These are phyloP conservation scores for Cerastoderma edule DNA, from an alignment of 2,888 invertebrate genomes.

Conservation along the genomic window DNA sequence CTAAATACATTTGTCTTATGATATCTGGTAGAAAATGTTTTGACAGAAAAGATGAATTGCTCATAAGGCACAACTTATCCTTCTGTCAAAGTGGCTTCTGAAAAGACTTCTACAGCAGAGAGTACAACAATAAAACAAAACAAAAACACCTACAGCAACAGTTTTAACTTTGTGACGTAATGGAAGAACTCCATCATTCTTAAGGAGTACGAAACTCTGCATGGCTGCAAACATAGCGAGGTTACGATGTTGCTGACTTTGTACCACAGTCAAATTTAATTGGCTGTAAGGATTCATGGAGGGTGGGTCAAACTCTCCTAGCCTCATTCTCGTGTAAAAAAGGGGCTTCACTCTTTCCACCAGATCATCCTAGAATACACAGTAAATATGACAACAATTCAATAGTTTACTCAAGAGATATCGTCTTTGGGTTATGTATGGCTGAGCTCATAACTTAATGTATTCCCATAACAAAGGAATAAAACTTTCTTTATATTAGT, in stretches of 20 bases:
- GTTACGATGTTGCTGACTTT: conserved; percentile 63
- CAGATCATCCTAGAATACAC: conserved; percentile 49
- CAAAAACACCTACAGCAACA: conserved; percentile 50
- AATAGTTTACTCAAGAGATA: no score
- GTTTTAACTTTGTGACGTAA: conserved; percentile 32
- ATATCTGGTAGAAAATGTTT: no score
- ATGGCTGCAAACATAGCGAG: conserved; percentile 68
- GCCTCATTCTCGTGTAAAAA: conserved; percentile 68
- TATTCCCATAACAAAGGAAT: no score
- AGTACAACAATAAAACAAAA: background rate
- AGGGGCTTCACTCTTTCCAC: conserved; percentile 63
- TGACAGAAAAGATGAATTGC: no score
- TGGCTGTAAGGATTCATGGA: conserved; percentile 55
- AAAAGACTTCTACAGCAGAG: no score
- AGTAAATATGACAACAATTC: no score
- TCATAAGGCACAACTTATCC: no score
- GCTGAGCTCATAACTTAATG: no score
- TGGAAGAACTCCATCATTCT: conserved; percentile 67
- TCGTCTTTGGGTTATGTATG: no score
- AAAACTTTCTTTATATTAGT: no score
- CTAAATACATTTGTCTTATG: no score
- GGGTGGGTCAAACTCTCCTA: conserved; percentile 74
- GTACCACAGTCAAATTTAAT: conserved; percentile 56
- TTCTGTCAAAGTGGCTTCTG: no score
- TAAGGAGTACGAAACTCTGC: conserved; percentile 73